Conservation (phyloP, 1,140 invertebrate genomes). For the Sycophila sp. region DNA sequence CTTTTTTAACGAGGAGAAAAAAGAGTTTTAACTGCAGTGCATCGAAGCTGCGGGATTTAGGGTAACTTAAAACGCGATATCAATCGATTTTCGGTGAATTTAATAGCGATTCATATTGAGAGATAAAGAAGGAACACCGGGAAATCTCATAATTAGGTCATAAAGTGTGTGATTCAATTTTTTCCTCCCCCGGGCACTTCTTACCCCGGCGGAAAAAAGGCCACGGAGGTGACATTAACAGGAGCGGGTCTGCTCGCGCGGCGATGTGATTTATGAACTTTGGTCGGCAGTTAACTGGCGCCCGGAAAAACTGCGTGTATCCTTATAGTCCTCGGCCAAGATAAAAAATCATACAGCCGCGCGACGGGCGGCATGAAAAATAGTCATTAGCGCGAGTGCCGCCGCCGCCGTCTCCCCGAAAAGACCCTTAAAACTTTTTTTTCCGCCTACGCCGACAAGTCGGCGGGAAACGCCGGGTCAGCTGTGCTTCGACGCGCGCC, state of each 20-base stretch:
- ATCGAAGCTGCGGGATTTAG: too few relatives aligned
- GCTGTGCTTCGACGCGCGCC: background rate
- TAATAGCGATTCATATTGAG: too few relatives aligned
- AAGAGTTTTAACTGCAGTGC: too few relatives aligned
- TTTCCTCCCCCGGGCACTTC: background rate
- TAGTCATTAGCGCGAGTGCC: conserved; percentile 24
- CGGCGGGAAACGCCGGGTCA: conserved; percentile 25
- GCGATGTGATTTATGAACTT: background rate
- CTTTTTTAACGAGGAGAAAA: too few relatives aligned
- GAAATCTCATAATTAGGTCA: conserved; percentile 16
- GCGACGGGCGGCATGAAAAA: conserved; percentile 3
- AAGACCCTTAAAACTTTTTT: conserved; percentile 20
- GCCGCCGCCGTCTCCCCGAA: background rate
- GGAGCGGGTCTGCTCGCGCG: background rate
- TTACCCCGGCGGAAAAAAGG: background rate
- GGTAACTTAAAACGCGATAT: too few relatives aligned
- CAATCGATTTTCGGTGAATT: too few relatives aligned
- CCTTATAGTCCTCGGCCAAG: background rate
- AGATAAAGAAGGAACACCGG: too few relatives aligned
- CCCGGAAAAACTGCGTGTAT: conserved; percentile 9
- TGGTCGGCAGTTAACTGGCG: background rate
- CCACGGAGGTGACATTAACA: conserved; percentile 6
- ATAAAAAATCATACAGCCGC: conserved; percentile 11
- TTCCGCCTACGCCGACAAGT: background rate
- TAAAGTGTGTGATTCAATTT: background rate